Evolutionary conservation across 2,797 vertebrate species (phyloP).

Genomic region (Lithobates sylvaticus): DNA sequence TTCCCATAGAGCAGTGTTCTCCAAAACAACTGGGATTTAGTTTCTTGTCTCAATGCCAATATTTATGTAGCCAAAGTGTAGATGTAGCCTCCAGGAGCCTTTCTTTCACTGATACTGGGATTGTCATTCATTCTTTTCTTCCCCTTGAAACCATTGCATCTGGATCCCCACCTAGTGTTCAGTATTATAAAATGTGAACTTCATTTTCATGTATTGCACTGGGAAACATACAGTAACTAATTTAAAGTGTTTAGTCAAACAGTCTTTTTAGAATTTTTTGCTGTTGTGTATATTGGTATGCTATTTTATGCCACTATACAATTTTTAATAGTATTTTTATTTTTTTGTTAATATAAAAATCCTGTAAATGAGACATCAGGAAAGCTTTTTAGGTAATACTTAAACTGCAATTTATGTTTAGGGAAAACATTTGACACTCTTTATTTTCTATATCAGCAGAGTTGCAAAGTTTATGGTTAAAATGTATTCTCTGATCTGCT

Average conservation of each 20-base stretch:
- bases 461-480: not conserved
- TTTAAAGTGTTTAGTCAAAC: too few relatives aligned
- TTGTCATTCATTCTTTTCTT: slow-evolving; percentile 77
- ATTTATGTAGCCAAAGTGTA: slow-evolving; percentile 91
- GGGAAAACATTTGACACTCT: not conserved
- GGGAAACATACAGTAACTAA: not conserved
- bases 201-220: not conserved
- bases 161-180: slow-evolving; percentile 97
- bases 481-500: not conserved
- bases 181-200: slow-evolving; percentile 53
- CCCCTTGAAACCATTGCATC: slow-evolving; percentile 85
- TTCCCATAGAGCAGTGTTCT: slow-evolving; percentile 83
- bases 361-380: too few relatives aligned
- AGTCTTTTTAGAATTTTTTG: too few relatives aligned
- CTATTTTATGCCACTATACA: too few relatives aligned
- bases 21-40: slow-evolving; percentile 88
- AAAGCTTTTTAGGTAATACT: not conserved
- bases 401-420: not conserved
- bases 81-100: slow-evolving; percentile 89
- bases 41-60: slow-evolving; percentile 93
- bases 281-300: too few relatives aligned
- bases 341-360: too few relatives aligned
- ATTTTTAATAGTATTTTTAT: too few relatives aligned
- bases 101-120: slow-evolving; percentile 86
- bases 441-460: not conserved